phyloP scores from a whole-genome alignment of 53 echinoderm and acorn worm species.

The Apostichopus leukothele region DNA sequence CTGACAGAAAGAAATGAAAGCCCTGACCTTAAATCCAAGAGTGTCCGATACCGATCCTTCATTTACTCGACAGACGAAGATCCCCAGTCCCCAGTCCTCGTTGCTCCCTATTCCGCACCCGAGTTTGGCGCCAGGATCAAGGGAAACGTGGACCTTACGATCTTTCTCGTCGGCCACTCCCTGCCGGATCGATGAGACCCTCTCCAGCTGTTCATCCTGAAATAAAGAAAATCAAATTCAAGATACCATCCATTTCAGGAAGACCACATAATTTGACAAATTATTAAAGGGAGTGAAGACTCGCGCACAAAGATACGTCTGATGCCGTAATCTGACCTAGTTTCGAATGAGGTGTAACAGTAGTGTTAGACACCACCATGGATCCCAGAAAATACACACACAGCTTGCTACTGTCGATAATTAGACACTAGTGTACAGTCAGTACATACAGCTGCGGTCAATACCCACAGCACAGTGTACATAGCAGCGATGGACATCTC shows the following conservation, averaged over 20 bases:
- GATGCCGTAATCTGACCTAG: too few species aligned
- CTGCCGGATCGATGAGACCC: constrained; percentile 19
- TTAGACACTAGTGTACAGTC: too few species aligned
- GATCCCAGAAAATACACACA: too few species aligned
- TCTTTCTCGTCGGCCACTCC: constrained; percentile 34
- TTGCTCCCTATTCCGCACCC: constrained; percentile 89
- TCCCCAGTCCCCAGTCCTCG: constrained; percentile 65
- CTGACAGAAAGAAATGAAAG: too few species aligned
- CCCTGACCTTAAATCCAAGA: constrained; percentile 77
- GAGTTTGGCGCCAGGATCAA: constrained; percentile 74
- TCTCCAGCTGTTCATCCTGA: constrained; percentile 35
- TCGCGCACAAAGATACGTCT: too few species aligned
- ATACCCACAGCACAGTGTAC: too few species aligned
- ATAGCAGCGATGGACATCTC: too few species aligned
- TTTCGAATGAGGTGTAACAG: too few species aligned
- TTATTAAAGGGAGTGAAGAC: not conserved
- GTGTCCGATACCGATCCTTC: constrained; percentile 73
- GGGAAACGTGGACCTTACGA: constrained; percentile 76
- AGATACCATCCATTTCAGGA: too few species aligned
- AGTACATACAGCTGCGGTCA: too few species aligned
- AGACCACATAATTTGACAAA: not conserved
- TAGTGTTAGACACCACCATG: too few species aligned
- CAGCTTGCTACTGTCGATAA: too few species aligned
- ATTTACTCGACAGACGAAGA: constrained; percentile 73
- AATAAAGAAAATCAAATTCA: not conserved